phyloP scores from a whole-genome alignment of 2,797 vertebrate species.

The Chaetophractus vellerosus region DNA sequence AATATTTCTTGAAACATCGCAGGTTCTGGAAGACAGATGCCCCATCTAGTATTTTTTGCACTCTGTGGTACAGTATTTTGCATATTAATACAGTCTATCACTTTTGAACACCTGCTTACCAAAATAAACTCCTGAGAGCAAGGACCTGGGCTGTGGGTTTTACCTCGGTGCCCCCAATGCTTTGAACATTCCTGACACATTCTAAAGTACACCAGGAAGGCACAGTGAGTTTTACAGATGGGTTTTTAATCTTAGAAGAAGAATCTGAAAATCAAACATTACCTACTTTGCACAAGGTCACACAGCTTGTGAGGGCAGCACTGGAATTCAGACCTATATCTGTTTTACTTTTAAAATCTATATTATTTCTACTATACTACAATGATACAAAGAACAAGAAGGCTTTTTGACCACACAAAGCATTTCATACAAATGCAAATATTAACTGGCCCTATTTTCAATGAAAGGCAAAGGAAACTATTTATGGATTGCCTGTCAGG shows the following conservation, averaged over 20 bases:
- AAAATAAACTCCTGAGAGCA: neutral
- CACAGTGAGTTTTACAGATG: neutral
- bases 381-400: constrained; percentile 3
- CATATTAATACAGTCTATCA: neutral
- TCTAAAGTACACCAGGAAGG: neutral
- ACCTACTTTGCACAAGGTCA: neutral
- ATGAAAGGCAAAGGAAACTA: neutral
- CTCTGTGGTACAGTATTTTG: neutral
- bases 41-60: neutral
- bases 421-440: constrained; percentile 1
- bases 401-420: neutral
- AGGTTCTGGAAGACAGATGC: neutral
- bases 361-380: neutral
- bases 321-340: neutral
- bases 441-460: neutral
- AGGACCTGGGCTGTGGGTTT: neutral
- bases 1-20: neutral
- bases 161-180: rapidly evolving
- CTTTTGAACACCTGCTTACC: neutral
- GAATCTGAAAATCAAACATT: neutral
- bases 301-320: neutral
- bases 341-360: neutral
- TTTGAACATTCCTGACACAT: neutral
- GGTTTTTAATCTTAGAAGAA: constrained; percentile 15
- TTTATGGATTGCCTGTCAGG: neutral